These are phyloP conservation scores for Melanotaenia parkinsoni DNA, from an alignment of 2,797 vertebrate species.

Conservation along the genomic window DNA sequence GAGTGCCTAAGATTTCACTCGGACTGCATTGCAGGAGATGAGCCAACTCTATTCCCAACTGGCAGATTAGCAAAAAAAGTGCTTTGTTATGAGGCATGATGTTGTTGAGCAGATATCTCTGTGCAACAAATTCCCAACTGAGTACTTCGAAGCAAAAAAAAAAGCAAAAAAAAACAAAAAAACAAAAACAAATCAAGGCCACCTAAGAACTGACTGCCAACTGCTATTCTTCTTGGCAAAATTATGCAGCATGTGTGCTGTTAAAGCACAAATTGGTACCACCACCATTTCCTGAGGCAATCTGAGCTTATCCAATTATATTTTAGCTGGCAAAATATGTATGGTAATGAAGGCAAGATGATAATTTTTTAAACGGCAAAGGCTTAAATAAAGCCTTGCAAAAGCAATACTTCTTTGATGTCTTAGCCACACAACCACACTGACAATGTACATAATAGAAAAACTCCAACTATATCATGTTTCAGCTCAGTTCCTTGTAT, in stretches of 20 bases:
- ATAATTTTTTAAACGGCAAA: constrained; percentile 22
- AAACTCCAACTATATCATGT: constrained; percentile 4
- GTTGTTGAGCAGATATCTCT: constrained; percentile 63
- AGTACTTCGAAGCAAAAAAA: constrained; percentile 38
- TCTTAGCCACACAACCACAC: constrained; percentile 19
- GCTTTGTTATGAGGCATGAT: constrained; percentile 65
- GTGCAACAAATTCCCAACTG: constrained; percentile 58
- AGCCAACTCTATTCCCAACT: constrained; percentile 56
- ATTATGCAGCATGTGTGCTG: constrained; percentile 54
- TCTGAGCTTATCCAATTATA: constrained; percentile 52
- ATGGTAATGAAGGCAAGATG: constrained; percentile 44
- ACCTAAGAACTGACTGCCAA: constrained; percentile 68
- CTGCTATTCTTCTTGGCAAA: constrained; percentile 57
- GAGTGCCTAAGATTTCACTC: constrained; percentile 56
- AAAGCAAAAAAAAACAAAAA: constrained; percentile 9
- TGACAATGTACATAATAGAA: constrained; percentile 9
- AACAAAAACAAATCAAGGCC: constrained; percentile 60
- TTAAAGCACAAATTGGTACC: constrained; percentile 48
- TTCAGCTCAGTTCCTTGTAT: constrained; percentile 3
- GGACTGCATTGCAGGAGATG: constrained; percentile 56
- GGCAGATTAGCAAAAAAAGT: constrained; percentile 45
- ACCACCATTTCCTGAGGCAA: constrained; percentile 49
- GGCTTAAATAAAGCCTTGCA: constrained; percentile 27
- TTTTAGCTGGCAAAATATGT: constrained; percentile 50
- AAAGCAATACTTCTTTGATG: constrained; percentile 32